Conservation (phyloP, 2,888 invertebrate species). For the Lacanobia oleracea region DNA sequence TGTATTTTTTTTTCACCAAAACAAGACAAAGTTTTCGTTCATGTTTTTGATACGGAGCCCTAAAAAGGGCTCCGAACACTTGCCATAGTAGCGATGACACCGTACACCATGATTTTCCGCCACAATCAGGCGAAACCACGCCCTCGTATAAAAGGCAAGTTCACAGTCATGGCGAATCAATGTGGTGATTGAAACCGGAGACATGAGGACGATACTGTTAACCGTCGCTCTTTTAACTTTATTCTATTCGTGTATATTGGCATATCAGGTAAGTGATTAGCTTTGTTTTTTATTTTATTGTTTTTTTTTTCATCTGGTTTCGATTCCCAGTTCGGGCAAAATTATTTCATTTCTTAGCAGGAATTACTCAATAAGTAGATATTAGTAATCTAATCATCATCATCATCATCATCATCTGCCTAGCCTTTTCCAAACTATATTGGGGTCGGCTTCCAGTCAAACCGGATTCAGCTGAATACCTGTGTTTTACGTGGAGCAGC, state of each 20-base stretch:
- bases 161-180: conserved; percentile 86
- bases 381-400: too few species aligned
- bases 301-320: background rate
- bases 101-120: conserved; percentile 82
- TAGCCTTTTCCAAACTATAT: too few species aligned
- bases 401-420: too few species aligned
- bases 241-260: conserved; percentile 69
- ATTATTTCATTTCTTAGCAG: too few species aligned
- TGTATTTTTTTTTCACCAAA: background rate
- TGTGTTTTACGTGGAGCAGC: too few species aligned
- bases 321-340: too few species aligned
- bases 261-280: conserved; percentile 77
- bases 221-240: conserved; percentile 71
- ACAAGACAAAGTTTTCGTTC: background rate
- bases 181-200: conserved; percentile 73
- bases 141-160: conserved; percentile 88
- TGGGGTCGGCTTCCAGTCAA: too few species aligned
- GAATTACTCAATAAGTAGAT: too few species aligned
- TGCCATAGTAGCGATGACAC: conserved; percentile 74
- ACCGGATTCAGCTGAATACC: too few species aligned
- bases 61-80: conserved; percentile 64
- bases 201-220: conserved; percentile 78
- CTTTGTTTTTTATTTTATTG: background rate
- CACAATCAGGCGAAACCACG: conserved; percentile 81
- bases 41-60: background rate